Evolutionary conservation across 2,797 vertebrate species (phyloP).

Genomic region (Stomatorhinus walkeri): DNA sequence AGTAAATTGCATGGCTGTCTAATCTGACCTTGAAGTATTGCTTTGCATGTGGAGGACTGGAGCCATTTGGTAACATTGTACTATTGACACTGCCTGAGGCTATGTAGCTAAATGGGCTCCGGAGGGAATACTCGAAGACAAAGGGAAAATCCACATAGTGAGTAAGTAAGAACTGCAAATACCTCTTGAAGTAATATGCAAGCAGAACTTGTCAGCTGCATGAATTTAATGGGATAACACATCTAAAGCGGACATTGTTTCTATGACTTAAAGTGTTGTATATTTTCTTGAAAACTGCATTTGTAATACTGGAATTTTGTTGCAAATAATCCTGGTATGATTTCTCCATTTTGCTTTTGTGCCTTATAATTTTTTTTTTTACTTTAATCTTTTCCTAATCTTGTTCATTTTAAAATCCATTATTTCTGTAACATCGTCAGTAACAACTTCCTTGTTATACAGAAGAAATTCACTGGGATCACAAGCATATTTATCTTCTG

Average conservation of each 20-base stretch:
- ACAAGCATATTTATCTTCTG: constrained; percentile 23
- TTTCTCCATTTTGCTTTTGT: background rate
- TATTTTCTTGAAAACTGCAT: background rate
- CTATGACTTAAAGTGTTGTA: background rate
- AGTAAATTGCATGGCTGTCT: background rate
- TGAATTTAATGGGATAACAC: background rate
- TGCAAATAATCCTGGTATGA: background rate
- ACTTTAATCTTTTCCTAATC: background rate
- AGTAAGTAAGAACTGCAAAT: constrained; percentile 6
- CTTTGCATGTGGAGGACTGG: background rate
- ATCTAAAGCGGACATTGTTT: background rate
- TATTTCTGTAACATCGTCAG: background rate
- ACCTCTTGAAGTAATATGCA: background rate
- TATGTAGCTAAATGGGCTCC: constrained; percentile 13
- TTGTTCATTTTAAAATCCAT: background rate
- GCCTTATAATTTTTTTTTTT: background rate
- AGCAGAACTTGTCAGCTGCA: constrained; percentile 2
- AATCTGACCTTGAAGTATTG: constrained; percentile 11
- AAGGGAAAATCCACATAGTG: background rate
- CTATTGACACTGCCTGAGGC: constrained; percentile 9
- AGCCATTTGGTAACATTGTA: constrained; percentile 14
- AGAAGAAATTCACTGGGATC: constrained; percentile 8
- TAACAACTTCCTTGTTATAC: constrained; percentile 12
- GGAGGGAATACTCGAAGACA: constrained; percentile 1
- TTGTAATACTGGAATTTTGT: background rate